Evolutionary conservation across 2,888 invertebrate species (phyloP).

Genomic region (Nycteola revayana): DNA sequence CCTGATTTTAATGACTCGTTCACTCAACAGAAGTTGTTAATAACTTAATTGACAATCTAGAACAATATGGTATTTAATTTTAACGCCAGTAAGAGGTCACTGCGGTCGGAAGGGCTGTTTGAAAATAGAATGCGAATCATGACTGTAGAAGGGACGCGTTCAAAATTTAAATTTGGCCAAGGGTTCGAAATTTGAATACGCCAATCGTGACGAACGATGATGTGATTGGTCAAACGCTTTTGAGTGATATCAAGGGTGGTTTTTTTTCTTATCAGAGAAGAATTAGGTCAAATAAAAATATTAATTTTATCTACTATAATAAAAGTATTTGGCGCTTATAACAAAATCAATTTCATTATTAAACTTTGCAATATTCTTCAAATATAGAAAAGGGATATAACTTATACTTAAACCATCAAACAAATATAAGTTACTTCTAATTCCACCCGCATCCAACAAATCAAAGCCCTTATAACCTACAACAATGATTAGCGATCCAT

Average conservation of each 20-base stretch:
- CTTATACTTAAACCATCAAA: too few species aligned
- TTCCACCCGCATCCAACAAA: constrained; percentile 3
- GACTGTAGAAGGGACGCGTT: constrained; percentile 31
- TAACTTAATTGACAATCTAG: constrained; percentile 1
- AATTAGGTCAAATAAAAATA: too few species aligned
- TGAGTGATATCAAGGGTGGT: constrained; percentile 30
- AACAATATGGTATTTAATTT: constrained; percentile 1
- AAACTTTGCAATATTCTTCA: too few species aligned
- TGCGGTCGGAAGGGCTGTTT: constrained; percentile 28
- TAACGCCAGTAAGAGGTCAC: constrained; percentile 32
- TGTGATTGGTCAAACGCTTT: constrained; percentile 49
- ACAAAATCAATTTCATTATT: too few species aligned
- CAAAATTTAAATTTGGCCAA: constrained; percentile 44
- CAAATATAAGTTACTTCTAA: too few species aligned
- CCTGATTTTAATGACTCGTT: too few species aligned
- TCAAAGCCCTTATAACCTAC: constrained; percentile 16
- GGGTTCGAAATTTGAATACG: constrained; percentile 62
- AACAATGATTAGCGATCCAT: constrained; percentile 49
- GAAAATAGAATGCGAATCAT: constrained; percentile 38
- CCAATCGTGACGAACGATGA: constrained; percentile 46
- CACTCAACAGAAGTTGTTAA: constrained; percentile 1
- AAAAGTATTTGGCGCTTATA: too few species aligned
- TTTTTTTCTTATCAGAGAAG: too few species aligned
- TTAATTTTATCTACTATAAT: too few species aligned
- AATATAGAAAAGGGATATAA: too few species aligned